Evolutionary conservation across 2,113 vertebrate genomes (phyloP), one percentile per base, ranked within the genome.

Genomic region (Seriola rivoliana): DNA sequence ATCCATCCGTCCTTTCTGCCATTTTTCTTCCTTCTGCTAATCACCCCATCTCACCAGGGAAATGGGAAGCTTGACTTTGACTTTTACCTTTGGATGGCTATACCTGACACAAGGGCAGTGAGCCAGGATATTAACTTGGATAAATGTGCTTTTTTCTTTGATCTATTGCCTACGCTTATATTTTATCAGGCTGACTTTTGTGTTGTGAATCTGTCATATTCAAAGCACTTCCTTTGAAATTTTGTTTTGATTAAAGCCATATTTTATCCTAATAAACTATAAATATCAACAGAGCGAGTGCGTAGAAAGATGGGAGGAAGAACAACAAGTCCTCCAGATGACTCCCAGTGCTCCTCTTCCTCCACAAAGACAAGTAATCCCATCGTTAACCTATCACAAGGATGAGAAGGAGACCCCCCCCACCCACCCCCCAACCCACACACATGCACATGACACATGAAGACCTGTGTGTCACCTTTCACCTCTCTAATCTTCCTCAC

Each of bases 1-100:
- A 66, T 72, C 55, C 60, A 66, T 48, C 59, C 55, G 29, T 81
- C 73, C 63, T 58, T 77, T 71, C 48, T 50, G 80, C 80, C 75
- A 58, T 85, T 85, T 64, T 85, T 85, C 76, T 73, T 73, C 88
- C 67, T 55, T 59, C 55, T 80, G 42, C 81, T 91, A 90, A 92
- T 89, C 87, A 87, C 44, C 65, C 78, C 71, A 78, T 90, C 81
- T 88, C 82, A 80, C 23, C 23, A 5, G 70, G 76, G 74, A 88
- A 89, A 90, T 85, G 84, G 77, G 80, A 81, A 80, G 88, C 89
- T 86, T 89, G 91, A 92, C 88, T 86, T 88, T 90, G 86, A 85
- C 85, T 90, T 84, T 78, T 89, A 85, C 86, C 88, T 91, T 79
- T 84, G 42, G 73, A 87, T 75, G 82, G 57, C 85, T 90, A 54